phyloP scores from a whole-genome alignment of 2,113 vertebrate species.

The Thalassoma bifasciatum region DNA sequence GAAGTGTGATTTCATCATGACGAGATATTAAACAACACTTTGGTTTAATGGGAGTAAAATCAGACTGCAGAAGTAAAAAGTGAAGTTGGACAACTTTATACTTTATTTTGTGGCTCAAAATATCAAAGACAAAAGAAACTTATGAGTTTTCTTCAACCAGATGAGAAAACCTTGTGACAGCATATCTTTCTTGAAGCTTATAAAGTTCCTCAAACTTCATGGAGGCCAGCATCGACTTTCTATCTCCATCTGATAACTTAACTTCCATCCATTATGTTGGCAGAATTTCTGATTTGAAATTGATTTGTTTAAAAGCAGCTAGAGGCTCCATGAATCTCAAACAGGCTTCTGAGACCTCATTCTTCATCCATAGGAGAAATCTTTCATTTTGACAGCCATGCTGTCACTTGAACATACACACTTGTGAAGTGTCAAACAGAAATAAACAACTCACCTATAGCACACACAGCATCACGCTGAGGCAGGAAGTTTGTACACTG shows the following conservation, averaged over 20 bases:
- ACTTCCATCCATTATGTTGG: conserved; percentile 59
- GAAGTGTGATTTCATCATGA: background rate
- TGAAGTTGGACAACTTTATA: background rate
- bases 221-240: conserved; percentile 34
- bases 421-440: conserved; percentile 8
- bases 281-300: conserved; percentile 62
- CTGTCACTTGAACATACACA: conserved; percentile 18
- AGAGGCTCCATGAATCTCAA: conserved; percentile 52
- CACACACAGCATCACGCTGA: background rate
- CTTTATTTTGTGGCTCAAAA: background rate
- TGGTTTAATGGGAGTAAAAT: background rate
- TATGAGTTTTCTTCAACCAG: background rate
- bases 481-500: background rate
- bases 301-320: conserved; percentile 55
- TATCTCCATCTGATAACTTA: conserved; percentile 32
- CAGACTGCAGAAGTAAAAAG: no score
- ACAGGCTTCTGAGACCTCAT: conserved; percentile 33
- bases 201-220: background rate
- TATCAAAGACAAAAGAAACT: background rate
- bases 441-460: background rate
- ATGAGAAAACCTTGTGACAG: background rate
- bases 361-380: conserved; percentile 37
- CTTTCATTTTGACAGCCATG: conserved; percentile 37
- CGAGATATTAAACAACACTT: background rate
- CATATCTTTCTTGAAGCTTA: background rate